Base-by-base conservation (phyloP, 2,797 vertebrate species). In the Distichodus sexfasciatus region DNA sequence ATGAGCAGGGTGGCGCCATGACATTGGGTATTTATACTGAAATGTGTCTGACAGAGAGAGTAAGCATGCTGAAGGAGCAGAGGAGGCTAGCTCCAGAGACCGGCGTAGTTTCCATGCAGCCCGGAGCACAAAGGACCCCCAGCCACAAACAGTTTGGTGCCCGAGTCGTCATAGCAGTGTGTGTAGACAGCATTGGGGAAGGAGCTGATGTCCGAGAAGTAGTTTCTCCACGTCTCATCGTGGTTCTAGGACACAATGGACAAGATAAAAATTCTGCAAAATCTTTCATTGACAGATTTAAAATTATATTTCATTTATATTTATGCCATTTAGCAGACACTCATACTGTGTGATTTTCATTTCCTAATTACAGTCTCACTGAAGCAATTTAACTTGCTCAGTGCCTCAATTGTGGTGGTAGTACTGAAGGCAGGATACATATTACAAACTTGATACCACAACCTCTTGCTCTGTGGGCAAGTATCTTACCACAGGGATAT, bases 121-220 rank as follows among this genome's bases (percentile, higher is more conserved):
- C 97, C 97, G 11, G 97, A 98, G 73, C 97, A 98, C 74, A 99
- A 92, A 0, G 97, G 97, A 19, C 97, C 97, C 28, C 97, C 97
- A 54, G 97, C 97, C 79, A 99, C 97, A 53, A 99, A 99, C 75
- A 99, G 95, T 80, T 98, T 98, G 65, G 92, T 99, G 87, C 97
- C 97, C 0, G 97, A 99, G 54, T 94, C 93, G 77, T 99, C 97
- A 4, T 99, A 99, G 90, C 97, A 99, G 92, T 99, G 97, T 5
- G 97, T 98, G 88, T 99, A 99, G 90, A 99, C 96, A 7, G 97
- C 97, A 21, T 99, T 99, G 59, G 97, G 95, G 89, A 98, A 99
- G 86, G 88, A 96, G 88, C 92, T 90, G 88, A 98, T 93, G 76
- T 98, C 96, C 2, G 97, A 98, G 87, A 99, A 99, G 86, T 99